phyloP scores from a whole-genome alignment of 1,140 invertebrate genomes.

The Centruroides sculpturatus region DNA sequence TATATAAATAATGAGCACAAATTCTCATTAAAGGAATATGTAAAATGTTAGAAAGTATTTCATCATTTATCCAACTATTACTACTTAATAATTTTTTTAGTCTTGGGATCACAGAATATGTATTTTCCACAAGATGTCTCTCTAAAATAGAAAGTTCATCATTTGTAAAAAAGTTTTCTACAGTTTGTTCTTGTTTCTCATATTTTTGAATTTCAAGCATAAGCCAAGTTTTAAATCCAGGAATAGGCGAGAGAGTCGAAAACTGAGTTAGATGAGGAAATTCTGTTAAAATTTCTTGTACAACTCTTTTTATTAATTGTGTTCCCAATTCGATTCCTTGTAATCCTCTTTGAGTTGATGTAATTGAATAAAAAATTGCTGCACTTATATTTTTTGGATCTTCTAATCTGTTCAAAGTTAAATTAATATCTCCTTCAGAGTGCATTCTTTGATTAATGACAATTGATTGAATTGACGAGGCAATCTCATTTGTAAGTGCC shows the following conservation, averaged over 20 bases:
- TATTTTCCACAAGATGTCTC: no score
- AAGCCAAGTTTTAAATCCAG: constrained; percentile 52
- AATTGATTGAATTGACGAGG: constrained; percentile 23
- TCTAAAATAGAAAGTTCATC: no score
- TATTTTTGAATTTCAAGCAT: constrained; percentile 28
- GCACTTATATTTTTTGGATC: constrained; percentile 43
- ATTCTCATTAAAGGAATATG: constrained; percentile 38
- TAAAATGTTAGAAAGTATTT: constrained; percentile 21
- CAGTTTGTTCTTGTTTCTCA: constrained; percentile 15
- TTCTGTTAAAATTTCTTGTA: constrained; percentile 43
- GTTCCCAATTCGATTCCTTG: constrained; percentile 64
- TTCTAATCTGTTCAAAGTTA: constrained; percentile 25
- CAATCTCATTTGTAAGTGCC: constrained; percentile 50
- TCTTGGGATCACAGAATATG: no score
- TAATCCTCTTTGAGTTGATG: constrained; percentile 50
- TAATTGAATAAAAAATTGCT: constrained; percentile 65
- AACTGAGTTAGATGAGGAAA: constrained; percentile 51
- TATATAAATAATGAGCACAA: constrained; percentile 52
- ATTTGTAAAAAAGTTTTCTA: no score
- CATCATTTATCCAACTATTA: constrained; percentile 27
- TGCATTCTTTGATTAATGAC: neutral
- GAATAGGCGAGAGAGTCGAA: constrained; percentile 59
- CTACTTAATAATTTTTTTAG: no score
- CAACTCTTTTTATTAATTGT: constrained; percentile 60
- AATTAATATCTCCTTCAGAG: neutral